Conservation (phyloP, 1,140 invertebrate species). For the Trachelipus rathkii region DNA sequence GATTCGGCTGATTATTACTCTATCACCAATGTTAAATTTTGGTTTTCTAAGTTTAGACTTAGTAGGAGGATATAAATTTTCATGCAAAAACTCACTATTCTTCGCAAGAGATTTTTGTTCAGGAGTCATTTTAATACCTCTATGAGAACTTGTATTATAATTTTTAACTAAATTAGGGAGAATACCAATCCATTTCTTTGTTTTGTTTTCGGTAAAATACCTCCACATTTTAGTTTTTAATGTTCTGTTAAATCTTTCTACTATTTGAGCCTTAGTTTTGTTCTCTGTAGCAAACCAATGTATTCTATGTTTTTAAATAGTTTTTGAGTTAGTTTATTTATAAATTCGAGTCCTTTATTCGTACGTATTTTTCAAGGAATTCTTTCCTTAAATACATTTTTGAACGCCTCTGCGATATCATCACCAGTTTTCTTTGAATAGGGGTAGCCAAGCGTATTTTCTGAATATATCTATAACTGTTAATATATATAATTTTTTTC, state of each 20-base stretch:
- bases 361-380: constrained; percentile 50
- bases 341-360: constrained; percentile 53
- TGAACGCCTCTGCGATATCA: too few relatives aligned
- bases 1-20: background rate
- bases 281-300: constrained; percentile 40
- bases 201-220: constrained; percentile 46
- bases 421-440: too few relatives aligned
- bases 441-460: too few relatives aligned
- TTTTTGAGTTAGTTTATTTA: constrained; percentile 45
- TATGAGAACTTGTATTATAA: constrained; percentile 46
- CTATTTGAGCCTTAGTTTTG: constrained; percentile 47
- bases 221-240: constrained; percentile 47
- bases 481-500: too few relatives aligned
- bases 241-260: constrained; percentile 48
- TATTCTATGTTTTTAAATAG: constrained; percentile 29
- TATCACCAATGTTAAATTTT: background rate
- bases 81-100: background rate
- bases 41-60: background rate
- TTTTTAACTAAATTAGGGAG: constrained; percentile 40
- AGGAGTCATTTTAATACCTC: constrained; percentile 43
- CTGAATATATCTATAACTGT: too few relatives aligned
- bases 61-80: background rate
- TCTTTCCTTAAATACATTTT: too few relatives aligned
- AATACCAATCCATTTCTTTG: constrained; percentile 42
- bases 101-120: background rate